Evolutionary conservation across 2,797 vertebrate species (phyloP).

Genomic region (Capromys pilorides): DNA sequence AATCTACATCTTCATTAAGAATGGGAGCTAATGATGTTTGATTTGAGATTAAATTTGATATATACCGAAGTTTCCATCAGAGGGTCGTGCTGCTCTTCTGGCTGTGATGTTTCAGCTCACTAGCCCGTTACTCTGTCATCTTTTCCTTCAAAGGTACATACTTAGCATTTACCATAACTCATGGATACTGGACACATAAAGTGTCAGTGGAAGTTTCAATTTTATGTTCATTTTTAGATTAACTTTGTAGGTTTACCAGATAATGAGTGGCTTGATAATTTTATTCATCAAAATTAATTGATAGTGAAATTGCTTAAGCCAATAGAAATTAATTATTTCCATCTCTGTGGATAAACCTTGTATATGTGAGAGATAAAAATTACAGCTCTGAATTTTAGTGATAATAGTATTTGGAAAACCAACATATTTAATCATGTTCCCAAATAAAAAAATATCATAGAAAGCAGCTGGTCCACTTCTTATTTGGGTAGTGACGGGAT

Average conservation of each 20-base stretch:
- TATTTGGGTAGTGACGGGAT: no score
- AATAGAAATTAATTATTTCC: not conserved
- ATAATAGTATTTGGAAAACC: not conserved
- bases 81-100: not conserved
- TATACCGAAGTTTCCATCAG: not conserved
- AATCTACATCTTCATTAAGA: not conserved
- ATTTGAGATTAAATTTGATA: not conserved
- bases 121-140: not conserved
- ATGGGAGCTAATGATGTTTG: not conserved
- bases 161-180: not conserved
- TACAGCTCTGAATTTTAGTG: constrained; percentile 34
- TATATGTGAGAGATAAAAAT: not conserved
- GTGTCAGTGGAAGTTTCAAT: not conserved
- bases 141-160: not conserved
- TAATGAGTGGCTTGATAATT: constrained; percentile 39
- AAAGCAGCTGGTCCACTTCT: not conserved
- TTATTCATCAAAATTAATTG: constrained; percentile 41
- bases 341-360: not conserved
- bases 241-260: constrained; percentile 42
- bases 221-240: constrained; percentile 56
- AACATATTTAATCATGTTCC: not conserved
- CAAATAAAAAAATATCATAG: not conserved
- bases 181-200: not conserved
- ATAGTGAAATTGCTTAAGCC: not conserved
- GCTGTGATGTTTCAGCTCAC: not conserved